Percentiles rank a stretch among this genome's conserved stretches.
Conservation (phyloP, 2,888 invertebrate genomes). For the Tenthredo amoena region DNA sequence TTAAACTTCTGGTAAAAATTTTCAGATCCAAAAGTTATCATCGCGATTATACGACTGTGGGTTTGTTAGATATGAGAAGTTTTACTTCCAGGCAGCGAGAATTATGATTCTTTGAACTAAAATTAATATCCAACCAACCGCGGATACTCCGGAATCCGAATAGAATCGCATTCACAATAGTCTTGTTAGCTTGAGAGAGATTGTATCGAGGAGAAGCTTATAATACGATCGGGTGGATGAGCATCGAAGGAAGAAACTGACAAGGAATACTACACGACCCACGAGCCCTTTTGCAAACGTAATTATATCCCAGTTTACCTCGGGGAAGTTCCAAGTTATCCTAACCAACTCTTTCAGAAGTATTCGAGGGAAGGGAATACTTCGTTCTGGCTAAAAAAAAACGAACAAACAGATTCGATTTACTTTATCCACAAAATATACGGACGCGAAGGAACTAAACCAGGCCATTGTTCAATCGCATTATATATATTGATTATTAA, state of each 20-base stretch:
- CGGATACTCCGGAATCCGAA: not conserved
- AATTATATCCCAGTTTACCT: conserved; percentile 25
- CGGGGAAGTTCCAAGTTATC: not conserved
- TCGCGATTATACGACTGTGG: not conserved
- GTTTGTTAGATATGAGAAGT: not conserved
- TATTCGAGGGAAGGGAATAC: not conserved
- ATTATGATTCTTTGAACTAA: not conserved
- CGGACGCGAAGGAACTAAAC: not conserved
- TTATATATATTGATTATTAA: not conserved
- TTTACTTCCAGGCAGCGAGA: not conserved
- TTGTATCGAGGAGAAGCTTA: conserved; percentile 6
- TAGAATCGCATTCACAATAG: not conserved
- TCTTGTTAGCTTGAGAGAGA: not conserved
- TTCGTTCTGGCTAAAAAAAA: conserved; percentile 14
- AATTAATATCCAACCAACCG: not conserved
- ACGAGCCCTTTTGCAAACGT: conserved; percentile 19
- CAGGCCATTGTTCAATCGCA: not conserved
- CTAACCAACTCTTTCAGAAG: not conserved
- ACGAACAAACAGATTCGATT: conserved; percentile 25
- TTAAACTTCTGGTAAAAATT: not conserved
- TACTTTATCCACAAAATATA: not conserved
- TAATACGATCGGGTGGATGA: not conserved
- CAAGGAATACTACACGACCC: not conserved
- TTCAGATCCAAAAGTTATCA: not conserved
- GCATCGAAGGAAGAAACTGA: conserved; percentile 7